Conservation (phyloP, 2,113 vertebrate species). For the Carassius carassius region DNA sequence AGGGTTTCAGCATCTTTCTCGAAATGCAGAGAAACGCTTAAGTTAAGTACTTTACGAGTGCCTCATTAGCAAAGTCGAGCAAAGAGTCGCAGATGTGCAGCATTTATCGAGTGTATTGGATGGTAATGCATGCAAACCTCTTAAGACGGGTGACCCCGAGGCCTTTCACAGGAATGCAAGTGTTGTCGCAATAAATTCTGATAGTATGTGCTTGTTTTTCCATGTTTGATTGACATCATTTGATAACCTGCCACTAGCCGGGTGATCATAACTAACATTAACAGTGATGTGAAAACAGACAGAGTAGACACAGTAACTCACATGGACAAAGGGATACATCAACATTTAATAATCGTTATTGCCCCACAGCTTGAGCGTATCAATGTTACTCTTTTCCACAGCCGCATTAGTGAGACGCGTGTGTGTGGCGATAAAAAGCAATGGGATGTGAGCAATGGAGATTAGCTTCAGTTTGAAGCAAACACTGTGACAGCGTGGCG, state of each 20-base stretch:
- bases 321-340: conserved; percentile 9
- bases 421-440: conserved; percentile 41
- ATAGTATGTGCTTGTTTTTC: too few relatives aligned
- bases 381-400: conserved; percentile 64
- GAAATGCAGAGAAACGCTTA: background rate
- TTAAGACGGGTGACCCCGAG: background rate
- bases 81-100: background rate
- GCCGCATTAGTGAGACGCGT: conserved; percentile 13
- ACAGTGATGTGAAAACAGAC: conserved; percentile 11
- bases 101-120: background rate
- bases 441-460: conserved; percentile 33
- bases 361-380: conserved; percentile 50
- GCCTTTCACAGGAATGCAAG: background rate
- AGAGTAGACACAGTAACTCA: background rate
- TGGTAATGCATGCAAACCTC: background rate
- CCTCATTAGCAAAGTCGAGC: conserved; percentile 3
- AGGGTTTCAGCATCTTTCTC: background rate
- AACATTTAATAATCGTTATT: conserved; percentile 7
- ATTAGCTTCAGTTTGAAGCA: conserved; percentile 55
- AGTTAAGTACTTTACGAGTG: conserved; percentile 13
- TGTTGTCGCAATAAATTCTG: background rate
- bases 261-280: conserved; percentile 28
- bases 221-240: conserved; percentile 14
- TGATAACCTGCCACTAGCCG: conserved; percentile 9
- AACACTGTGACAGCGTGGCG: conserved; percentile 56